Conservation (phyloP, 1,140 invertebrate species). For the Ips typographus region DNA sequence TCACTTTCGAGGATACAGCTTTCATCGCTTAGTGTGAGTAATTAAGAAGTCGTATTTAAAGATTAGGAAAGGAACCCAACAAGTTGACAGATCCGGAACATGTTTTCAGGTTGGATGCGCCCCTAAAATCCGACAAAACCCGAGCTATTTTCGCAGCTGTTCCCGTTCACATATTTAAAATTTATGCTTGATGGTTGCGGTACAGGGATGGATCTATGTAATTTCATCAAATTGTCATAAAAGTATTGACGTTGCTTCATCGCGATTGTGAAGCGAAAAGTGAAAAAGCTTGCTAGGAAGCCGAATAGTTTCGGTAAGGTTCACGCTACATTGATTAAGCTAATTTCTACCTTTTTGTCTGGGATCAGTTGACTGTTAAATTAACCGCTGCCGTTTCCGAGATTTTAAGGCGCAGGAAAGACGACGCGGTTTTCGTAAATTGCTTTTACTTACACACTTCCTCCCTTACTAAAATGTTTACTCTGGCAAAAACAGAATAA, state of each 20-base stretch:
- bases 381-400: background rate
- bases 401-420: too few species aligned
- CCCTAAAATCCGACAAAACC: conserved; percentile 27
- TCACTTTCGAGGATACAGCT: too few species aligned
- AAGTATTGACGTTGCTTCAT: too few species aligned
- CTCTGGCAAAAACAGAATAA: too few species aligned
- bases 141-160: conserved; percentile 35
- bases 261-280: background rate
- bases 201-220: conserved; percentile 5
- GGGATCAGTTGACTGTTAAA: conserved; percentile 25
- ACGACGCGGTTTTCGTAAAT: too few species aligned
- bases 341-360: conserved; percentile 22
- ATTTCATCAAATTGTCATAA: too few species aligned
- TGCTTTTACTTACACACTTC: too few species aligned
- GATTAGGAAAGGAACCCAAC: too few species aligned
- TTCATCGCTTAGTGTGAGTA: too few species aligned
- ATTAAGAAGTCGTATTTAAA: too few species aligned
- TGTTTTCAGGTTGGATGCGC: conserved; percentile 12
- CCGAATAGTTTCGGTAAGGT: background rate
- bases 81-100: conserved; percentile 28
- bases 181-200: conserved; percentile 18
- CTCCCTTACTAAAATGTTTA: too few species aligned
- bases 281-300: background rate
- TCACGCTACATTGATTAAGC: conserved; percentile 16
- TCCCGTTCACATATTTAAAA: conserved; percentile 34